Evolutionary conservation across 1,140 invertebrate genomes (phyloP).

Genomic region (Tribolium castaneum): DNA sequence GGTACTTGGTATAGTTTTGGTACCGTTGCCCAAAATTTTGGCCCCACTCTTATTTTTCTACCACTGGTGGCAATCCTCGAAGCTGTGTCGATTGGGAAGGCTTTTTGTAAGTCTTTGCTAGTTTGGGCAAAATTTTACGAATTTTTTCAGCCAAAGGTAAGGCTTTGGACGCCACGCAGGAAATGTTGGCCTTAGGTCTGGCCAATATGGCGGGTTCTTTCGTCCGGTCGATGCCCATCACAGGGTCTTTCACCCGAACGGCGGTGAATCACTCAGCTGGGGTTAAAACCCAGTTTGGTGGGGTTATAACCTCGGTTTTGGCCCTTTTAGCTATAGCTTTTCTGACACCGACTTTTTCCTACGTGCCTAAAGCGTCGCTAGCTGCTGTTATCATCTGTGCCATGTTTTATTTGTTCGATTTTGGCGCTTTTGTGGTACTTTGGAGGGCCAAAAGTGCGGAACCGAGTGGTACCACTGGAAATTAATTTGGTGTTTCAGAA

Average conservation of each 20-base stretch:
- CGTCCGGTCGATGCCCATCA: constrained; percentile 86
- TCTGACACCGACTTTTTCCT: constrained; percentile 79
- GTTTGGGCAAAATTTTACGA: not conserved
- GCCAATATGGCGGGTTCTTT: constrained; percentile 81
- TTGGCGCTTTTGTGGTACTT: constrained; percentile 78
- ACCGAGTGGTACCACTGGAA: constrained; percentile 56
- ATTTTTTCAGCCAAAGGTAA: constrained; percentile 66
- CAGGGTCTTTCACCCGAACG: constrained; percentile 89
- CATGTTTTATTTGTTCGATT: constrained; percentile 85
- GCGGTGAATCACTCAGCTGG: constrained; percentile 93
- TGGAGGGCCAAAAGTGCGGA: constrained; percentile 89
- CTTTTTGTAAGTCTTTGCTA: constrained; percentile 74
- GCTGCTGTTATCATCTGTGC: constrained; percentile 82
- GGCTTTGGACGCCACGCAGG: constrained; percentile 76
- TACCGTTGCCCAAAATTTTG: constrained; percentile 75
- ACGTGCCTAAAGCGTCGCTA: constrained; percentile 81
- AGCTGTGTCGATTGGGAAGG: constrained; percentile 89
- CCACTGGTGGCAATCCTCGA: constrained; percentile 85
- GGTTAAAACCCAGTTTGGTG: constrained; percentile 86
- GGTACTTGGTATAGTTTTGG: constrained; percentile 70
- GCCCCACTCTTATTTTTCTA: constrained; percentile 77
- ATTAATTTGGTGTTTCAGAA: constrained; percentile 64
- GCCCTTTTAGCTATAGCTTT: constrained; percentile 78
- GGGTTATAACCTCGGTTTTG: constrained; percentile 77
- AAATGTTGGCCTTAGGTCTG: constrained; percentile 78